phyloP scores from a whole-genome alignment of 1,140 invertebrate species.

The Cyphomyrmex costatus region DNA sequence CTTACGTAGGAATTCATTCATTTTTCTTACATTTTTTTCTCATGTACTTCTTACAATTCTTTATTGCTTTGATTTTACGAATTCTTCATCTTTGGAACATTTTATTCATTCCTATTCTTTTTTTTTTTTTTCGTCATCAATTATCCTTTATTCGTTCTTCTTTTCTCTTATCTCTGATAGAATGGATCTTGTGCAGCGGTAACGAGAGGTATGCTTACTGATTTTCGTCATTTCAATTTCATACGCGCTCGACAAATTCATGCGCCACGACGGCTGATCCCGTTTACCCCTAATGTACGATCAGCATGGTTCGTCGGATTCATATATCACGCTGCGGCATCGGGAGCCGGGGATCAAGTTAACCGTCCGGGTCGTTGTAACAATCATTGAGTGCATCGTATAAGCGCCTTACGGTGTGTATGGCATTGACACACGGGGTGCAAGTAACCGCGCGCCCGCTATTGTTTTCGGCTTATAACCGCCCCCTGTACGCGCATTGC shows the following conservation, averaged over 20 bases:
- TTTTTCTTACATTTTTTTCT: neutral
- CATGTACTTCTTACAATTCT: neutral
- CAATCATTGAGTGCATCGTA: constrained; percentile 69
- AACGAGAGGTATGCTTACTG: neutral
- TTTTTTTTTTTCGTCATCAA: neutral
- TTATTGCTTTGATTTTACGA: neutral
- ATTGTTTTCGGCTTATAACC: constrained; percentile 77
- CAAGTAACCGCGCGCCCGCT: constrained; percentile 71
- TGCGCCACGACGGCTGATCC: constrained; percentile 57
- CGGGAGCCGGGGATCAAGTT: constrained; percentile 71
- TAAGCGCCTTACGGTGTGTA: constrained; percentile 76
- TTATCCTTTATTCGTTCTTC: neutral
- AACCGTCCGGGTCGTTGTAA: constrained; percentile 69
- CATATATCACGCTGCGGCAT: constrained; percentile 66
- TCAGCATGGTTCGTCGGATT: constrained; percentile 70
- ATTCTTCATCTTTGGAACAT: neutral
- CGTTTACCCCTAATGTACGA: constrained; percentile 61
- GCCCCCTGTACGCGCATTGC: constrained; percentile 54
- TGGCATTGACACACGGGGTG: constrained; percentile 73
- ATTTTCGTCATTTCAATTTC: constrained; percentile 54
- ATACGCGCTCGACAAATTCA: constrained; percentile 60
- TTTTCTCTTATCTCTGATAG: neutral
- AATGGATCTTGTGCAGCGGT: neutral
- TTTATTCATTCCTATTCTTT: neutral
- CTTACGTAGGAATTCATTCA: constrained; percentile 12